These are phyloP conservation scores for Arvicanthis niloticus DNA, from an alignment of 2,113 vertebrate genomes.

Conservation along the genomic window DNA sequence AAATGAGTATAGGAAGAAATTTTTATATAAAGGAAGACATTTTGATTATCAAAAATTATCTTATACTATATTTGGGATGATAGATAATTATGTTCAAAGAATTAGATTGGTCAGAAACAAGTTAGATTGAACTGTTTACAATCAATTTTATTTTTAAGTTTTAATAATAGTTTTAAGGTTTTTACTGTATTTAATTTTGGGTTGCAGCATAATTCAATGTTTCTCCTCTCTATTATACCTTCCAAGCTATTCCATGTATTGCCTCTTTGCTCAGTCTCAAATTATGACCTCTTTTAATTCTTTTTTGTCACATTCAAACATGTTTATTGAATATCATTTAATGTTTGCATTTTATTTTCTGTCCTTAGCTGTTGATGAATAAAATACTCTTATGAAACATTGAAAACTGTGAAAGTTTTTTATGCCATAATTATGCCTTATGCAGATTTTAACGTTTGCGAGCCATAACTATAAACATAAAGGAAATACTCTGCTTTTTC, in stretches of 20 bases:
- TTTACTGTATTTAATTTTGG: background rate
- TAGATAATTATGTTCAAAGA: slow-evolving; percentile 3
- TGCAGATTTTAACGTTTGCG: background rate
- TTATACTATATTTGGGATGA: background rate
- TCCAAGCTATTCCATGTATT: background rate
- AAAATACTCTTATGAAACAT: background rate
- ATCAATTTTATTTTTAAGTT: background rate
- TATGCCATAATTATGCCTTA: background rate
- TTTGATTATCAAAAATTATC: background rate
- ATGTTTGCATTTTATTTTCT: slow-evolving; percentile 7
- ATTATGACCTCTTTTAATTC: background rate
- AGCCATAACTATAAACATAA: background rate
- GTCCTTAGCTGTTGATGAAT: background rate
- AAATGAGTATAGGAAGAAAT: background rate
- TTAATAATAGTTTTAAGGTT: background rate
- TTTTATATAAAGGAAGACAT: background rate
- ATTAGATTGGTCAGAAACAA: background rate
- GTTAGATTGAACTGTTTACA: background rate
- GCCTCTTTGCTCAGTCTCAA: background rate
- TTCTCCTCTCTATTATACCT: background rate
- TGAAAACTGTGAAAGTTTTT: background rate
- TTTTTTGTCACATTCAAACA: background rate
- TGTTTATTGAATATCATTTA: background rate
- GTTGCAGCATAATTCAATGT: background rate
- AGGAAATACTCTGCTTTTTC: background rate